Conservation (phyloP, 2,113 vertebrate species). For the Mustela lutreola region DNA sequence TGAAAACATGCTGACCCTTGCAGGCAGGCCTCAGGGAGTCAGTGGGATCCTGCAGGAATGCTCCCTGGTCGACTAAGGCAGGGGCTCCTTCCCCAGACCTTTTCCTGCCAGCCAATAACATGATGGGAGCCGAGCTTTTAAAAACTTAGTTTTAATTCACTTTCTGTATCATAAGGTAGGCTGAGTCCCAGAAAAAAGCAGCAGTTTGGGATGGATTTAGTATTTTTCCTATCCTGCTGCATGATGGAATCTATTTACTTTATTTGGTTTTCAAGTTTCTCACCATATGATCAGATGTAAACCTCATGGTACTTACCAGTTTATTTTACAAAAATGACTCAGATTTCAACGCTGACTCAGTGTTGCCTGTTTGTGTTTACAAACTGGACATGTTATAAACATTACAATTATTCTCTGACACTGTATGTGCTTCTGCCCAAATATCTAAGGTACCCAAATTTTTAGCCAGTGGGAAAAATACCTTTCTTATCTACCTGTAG, state of each 20-base stretch:
- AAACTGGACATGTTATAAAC: not conserved
- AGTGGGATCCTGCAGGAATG: not conserved
- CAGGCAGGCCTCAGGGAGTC: not conserved
- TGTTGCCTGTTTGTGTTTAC: not conserved
- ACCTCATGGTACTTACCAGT: not conserved
- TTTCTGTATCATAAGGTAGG: not conserved
- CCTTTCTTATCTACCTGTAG: not conserved
- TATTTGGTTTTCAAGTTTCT: slow-evolving; percentile 7
- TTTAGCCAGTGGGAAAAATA: not conserved
- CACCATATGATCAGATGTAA: not conserved
- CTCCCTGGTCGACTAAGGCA: not conserved
- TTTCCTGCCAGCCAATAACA: not conserved
- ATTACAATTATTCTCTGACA: not conserved
- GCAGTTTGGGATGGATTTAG: too few species aligned
- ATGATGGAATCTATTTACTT: not conserved
- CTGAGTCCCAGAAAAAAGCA: not conserved
- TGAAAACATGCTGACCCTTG: not conserved
- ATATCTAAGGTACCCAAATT: not conserved
- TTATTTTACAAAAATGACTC: not conserved
- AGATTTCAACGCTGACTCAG: not conserved
- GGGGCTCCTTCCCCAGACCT: not conserved
- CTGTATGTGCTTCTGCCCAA: not conserved
- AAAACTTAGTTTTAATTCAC: not conserved
- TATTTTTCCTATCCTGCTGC: not conserved
- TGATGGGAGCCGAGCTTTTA: not conserved